These are phyloP conservation scores for Gila robusta DNA, from an alignment of 2,797 vertebrate genomes.

Conservation along the genomic window DNA sequence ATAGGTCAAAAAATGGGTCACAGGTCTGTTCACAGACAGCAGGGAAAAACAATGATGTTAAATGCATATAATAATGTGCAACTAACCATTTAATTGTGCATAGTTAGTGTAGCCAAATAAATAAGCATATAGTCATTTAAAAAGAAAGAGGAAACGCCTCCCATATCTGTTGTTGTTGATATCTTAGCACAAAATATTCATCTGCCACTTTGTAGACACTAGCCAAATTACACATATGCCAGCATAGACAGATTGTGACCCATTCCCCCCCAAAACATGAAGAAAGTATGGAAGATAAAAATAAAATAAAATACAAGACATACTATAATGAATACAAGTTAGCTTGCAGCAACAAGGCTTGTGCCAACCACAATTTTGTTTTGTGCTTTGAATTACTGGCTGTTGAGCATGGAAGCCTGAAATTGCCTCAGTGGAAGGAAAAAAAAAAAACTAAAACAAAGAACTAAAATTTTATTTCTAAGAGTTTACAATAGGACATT, in stretches of 20 bases:
- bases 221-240: slow-evolving; percentile 30
- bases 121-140: not conserved
- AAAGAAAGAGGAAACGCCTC: not conserved
- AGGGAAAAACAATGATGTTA: not conserved
- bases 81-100: not conserved
- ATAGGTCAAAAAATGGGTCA: not conserved
- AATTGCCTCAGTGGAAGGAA: not conserved
- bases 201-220: not conserved
- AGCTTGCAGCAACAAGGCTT: not conserved
- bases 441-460: too few relatives aligned
- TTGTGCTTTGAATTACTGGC: slow-evolving; percentile 7
- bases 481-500: not conserved
- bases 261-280: not conserved
- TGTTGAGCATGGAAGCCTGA: not conserved
- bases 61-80: not conserved
- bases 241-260: slow-evolving; percentile 20
- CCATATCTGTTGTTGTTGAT: not conserved
- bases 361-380: slow-evolving; percentile 5
- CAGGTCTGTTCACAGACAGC: not conserved
- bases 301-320: not conserved
- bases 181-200: slow-evolving; percentile 6
- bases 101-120: not conserved
- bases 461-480: not conserved
- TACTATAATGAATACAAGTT: not conserved
- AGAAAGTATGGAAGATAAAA: not conserved